Percentiles rank a stretch among this genome's conserved stretches.
These are phyloP conservation scores for Cheumatopsyche charites DNA, from an alignment of 1,140 invertebrate genomes.

Conservation along the genomic window DNA sequence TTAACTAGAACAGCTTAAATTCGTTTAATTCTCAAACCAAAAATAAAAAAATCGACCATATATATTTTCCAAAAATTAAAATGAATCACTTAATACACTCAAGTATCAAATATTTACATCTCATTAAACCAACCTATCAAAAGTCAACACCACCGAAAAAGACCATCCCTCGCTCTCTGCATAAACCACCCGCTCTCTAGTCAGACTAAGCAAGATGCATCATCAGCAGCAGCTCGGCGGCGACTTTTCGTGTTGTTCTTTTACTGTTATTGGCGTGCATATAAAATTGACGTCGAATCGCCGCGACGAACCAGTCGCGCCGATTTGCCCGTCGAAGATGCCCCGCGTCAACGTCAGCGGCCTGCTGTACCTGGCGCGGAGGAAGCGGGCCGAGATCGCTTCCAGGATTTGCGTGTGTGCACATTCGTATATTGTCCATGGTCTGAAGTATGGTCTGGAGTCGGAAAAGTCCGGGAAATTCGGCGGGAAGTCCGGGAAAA, in stretches of 20 bases:
- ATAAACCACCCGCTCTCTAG: no score
- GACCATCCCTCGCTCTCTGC: no score
- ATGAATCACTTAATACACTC: no score
- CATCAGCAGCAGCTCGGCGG: no score
- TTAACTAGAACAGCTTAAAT: no score
- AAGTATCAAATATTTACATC: no score
- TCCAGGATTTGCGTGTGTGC: neutral
- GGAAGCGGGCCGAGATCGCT: neutral
- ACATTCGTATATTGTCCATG: neutral
- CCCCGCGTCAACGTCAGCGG: constrained; percentile 4
- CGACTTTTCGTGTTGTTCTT: neutral
- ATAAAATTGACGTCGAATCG: constrained; percentile 22
- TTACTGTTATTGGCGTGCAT: constrained; percentile 21
- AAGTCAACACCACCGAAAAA: no score
- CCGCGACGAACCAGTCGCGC: constrained; percentile 2
- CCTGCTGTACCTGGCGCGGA: neutral
- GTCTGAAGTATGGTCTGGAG: neutral
- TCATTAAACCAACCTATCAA: no score
- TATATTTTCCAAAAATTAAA: no score
- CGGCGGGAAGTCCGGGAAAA: no score
- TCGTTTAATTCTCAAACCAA: no score
- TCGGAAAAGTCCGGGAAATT: neutral
- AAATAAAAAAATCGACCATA: no score
- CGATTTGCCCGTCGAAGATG: constrained; percentile 14
- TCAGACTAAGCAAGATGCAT: neutral